Evolutionary conservation across 2,888 invertebrate genomes (phyloP).

Genomic region (Melanchra persicariae): DNA sequence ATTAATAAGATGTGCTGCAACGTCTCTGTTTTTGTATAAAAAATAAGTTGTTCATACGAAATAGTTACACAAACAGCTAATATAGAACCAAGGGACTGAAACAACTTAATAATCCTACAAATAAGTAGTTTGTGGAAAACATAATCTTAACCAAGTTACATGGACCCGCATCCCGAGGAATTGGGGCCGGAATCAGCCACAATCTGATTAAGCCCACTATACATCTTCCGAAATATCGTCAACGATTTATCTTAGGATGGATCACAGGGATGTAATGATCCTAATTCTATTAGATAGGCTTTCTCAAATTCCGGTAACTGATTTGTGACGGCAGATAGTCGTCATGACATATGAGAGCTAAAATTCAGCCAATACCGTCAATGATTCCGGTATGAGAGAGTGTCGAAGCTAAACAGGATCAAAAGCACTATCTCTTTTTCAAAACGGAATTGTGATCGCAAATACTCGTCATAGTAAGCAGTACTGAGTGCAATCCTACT

Average conservation of each 20-base stretch:
- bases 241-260: constrained; percentile 18
- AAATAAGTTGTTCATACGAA: no score
- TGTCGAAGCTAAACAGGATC: no score
- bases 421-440: no score
- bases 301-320: background rate
- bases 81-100: background rate
- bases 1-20: no score
- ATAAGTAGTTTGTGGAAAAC: background rate
- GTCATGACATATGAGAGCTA: no score
- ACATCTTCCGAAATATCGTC: constrained; percentile 8
- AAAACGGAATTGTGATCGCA: no score
- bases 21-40: no score
- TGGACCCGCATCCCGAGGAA: constrained; percentile 4
- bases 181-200: constrained; percentile 6
- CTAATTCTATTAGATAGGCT: constrained; percentile 12
- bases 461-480: no score
- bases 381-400: no score
- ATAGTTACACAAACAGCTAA: background rate
- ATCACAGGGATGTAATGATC: background rate
- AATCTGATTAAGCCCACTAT: constrained; percentile 11
- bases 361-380: no score
- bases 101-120: background rate
- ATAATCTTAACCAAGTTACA: background rate
- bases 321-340: background rate
- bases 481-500: no score